phyloP scores from a whole-genome alignment of 1,140 invertebrate species.

The Drosophila mayri region DNA sequence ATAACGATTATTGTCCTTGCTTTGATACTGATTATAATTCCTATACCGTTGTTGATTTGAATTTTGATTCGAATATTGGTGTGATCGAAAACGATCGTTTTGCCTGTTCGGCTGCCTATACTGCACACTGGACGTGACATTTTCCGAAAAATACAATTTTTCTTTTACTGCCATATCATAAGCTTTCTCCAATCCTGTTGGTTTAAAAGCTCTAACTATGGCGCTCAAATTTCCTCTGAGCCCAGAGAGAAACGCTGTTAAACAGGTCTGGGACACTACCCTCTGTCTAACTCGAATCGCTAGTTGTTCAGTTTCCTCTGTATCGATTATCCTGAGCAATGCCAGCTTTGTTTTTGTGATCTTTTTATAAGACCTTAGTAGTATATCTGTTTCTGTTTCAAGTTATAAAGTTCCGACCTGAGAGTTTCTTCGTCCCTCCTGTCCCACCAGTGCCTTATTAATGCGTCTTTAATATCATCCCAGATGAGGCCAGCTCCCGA shows the following conservation, averaged over 20 bases:
- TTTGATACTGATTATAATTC: too few relatives aligned
- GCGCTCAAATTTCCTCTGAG: too few relatives aligned
- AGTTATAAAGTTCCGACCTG: constrained; percentile 3
- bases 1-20: too few relatives aligned
- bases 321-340: neutral
- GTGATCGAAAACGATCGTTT: neutral
- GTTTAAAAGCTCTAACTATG: too few relatives aligned
- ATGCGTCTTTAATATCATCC: neutral
- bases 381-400: neutral
- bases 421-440: constrained; percentile 3
- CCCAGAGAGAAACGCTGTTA: too few relatives aligned
- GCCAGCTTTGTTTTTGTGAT: neutral
- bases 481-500: too few relatives aligned
- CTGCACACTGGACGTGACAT: neutral
- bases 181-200: neutral
- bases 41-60: too few relatives aligned
- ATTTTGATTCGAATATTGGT: neutral
- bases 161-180: constrained; percentile 1
- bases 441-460: neutral
- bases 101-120: neutral
- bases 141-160: neutral
- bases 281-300: too few relatives aligned
- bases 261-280: too few relatives aligned
- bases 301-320: too few relatives aligned
- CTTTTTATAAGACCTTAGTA: neutral